Conservation (phyloP, 2,797 vertebrate species). For the Amblyraja radiata region DNA sequence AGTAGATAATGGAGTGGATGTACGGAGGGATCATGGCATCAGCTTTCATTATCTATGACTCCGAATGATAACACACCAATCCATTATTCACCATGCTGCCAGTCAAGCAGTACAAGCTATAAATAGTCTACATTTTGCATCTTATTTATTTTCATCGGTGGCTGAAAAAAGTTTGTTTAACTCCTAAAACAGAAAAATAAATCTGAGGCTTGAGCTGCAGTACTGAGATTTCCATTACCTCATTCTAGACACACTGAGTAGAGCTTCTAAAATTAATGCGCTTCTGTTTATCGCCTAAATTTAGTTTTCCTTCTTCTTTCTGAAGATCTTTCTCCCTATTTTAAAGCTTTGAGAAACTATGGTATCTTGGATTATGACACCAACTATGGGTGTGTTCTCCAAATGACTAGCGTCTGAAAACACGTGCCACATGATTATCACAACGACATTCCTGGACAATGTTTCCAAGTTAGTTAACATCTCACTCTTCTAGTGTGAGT, state of each 20-base stretch:
- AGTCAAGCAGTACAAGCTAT: background rate
- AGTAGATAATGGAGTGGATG: background rate
- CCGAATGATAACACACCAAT: background rate
- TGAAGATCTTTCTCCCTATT: background rate
- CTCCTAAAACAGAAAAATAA: background rate
- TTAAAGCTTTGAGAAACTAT: background rate
- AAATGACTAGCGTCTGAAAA: too few species aligned
- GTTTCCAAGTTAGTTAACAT: too few species aligned
- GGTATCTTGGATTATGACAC: too few species aligned
- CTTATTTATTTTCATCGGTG: background rate
- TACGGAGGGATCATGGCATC: background rate
- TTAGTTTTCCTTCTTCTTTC: background rate
- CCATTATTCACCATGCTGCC: background rate
- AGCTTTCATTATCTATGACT: background rate
- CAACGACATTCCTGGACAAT: too few species aligned
- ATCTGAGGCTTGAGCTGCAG: background rate
- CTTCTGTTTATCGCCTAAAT: background rate
- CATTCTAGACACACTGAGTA: background rate
- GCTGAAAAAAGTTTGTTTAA: background rate
- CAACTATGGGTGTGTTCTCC: too few species aligned
- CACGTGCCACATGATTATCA: too few species aligned
- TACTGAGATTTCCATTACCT: background rate
- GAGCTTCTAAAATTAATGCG: background rate
- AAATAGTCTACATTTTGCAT: background rate
- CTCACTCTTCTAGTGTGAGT: too few species aligned